Base-by-base conservation (phyloP, 2,888 invertebrate genomes). In the Sinohyriopsis cumingii region DNA sequence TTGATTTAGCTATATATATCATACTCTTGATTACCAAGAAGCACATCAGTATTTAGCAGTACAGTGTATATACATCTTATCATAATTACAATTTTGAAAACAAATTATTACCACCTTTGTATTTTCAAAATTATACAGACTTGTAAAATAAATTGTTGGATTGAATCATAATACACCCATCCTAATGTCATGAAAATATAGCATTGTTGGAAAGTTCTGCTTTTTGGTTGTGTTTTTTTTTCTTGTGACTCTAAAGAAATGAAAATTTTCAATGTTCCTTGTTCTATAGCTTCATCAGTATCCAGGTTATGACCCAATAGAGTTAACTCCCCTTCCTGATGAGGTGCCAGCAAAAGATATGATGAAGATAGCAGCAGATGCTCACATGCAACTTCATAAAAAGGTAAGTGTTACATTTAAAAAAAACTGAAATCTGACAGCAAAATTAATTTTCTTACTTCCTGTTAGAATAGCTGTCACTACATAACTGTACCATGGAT, bases 321-420 rank as follows among this genome's bases (percentile, higher is more conserved):
- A 88, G 65, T 69, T 88, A 65, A 88, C 88, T 28, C 82, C 84
- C 15, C 80, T 89, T 7, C 89, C 89, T 22, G 82, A 85, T 72
- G 83, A 84, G 54, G 71, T 86, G 20, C 75, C 80, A 19, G 78
- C 87, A 7, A 66, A 69, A 59, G 82, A 84, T 5, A 85, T 89
- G 69, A 67, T 89, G 59, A 75, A 71, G n/a, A 86, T 85, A 64
- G 89, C 86, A 56, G 80, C 86, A 2, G 72, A 82, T 24, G 87
- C 88, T 22, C 83, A 84, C 64, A 82, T 83, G 74, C 70, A 78
- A 19, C 73, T 84, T 4, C 76, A 82, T 63, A 79, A 75, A 69
- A 84, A 84, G 79, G 84, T 83, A 63, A 55, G 63, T 45, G 15
- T 45, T 45, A n/a, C 15, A 45, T 12, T 45, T 45, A 12, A 12